phyloP scores from a whole-genome alignment of 2,888 invertebrate genomes.

The Ennomos erosarius region DNA sequence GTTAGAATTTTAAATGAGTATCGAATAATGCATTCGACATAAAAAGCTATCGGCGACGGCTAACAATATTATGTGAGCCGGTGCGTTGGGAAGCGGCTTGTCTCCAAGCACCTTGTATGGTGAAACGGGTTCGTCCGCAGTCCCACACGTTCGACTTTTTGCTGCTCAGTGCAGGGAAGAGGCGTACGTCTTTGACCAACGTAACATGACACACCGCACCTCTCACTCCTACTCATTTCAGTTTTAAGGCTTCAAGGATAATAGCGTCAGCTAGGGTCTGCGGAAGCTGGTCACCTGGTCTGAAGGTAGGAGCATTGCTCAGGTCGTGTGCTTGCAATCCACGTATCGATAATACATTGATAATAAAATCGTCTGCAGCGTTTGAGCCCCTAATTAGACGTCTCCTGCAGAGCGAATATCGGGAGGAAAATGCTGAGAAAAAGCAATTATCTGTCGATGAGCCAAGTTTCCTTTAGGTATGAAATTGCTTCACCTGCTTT shows the following conservation, averaged over 20 bases:
- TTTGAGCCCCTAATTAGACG: constrained; percentile 68
- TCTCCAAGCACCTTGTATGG: constrained; percentile 80
- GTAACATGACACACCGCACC: constrained; percentile 56
- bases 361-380: constrained; percentile 71
- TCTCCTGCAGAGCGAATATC: constrained; percentile 30
- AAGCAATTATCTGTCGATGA: constrained; percentile 1
- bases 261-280: constrained; percentile 58
- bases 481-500: too few relatives aligned
- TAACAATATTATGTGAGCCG: constrained; percentile 84
- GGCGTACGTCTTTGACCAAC: constrained; percentile 62
- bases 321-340: constrained; percentile 72
- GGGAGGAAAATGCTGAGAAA: constrained; percentile 15
- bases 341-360: constrained; percentile 77
- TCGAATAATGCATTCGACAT: constrained; percentile 85
- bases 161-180: constrained; percentile 75
- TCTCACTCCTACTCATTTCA: constrained; percentile 44
- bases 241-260: constrained; percentile 45
- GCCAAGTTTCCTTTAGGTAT: neutral
- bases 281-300: constrained; percentile 54
- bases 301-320: constrained; percentile 74
- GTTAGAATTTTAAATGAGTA: constrained; percentile 86
- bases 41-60: constrained; percentile 83
- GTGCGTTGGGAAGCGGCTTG: constrained; percentile 80
- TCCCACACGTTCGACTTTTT: constrained; percentile 84
- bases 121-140: constrained; percentile 82